Base-by-base conservation (phyloP, 2,888 invertebrate species). In the Chromoteleia sp. region DNA sequence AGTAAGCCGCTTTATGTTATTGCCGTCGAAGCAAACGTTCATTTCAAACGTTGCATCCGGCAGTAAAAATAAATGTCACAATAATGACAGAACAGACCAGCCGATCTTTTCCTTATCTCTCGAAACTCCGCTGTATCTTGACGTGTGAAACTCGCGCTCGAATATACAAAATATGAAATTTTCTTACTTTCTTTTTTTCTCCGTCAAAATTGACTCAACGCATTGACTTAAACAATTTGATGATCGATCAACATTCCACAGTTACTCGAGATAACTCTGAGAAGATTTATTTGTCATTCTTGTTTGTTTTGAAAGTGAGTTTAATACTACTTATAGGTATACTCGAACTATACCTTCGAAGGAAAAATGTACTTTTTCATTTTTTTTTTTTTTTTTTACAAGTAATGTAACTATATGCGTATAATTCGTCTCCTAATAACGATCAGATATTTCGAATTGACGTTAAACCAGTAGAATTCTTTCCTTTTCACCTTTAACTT, bases 211-310 rank as follows among this genome's bases (percentile, higher is more conserved):
- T 61, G 63, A 54, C 63, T 63, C 54, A 63, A n/a, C n/a, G n/a
- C n/a, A 50, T 74, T 61, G 63, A 54, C 63, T 63, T 45, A 63
- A 74, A 74, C 17, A 63, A 74, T 74, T 74, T 54, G 73, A 73
- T 39, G 61, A 65, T 74, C 65, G 63, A 56, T 74, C 65, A 58
- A 58, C 63, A 74, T 56, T 65, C 70, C 70, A 43, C 8, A 29
- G 41, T 58, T 45, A 25, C 56, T n/a, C 15, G 14, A 43, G 54
- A 56, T 54, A 67, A 52, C 14, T 8, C 14, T n/a, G 48, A 3
- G n/a, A 19, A 36, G 19, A 71, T 71, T 71, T 59, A 50, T 58
- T 48, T 36, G 33, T 41, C 29, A 10, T 39, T 45, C 56, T 50
- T 36, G 36, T 58, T 65, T 39, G 39, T 8, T 14, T 52, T 39